Evolutionary conservation across 2,113 vertebrate genomes (phyloP), one percentile per base, ranked within the genome.

Genomic region (Zosterops lateralis): DNA sequence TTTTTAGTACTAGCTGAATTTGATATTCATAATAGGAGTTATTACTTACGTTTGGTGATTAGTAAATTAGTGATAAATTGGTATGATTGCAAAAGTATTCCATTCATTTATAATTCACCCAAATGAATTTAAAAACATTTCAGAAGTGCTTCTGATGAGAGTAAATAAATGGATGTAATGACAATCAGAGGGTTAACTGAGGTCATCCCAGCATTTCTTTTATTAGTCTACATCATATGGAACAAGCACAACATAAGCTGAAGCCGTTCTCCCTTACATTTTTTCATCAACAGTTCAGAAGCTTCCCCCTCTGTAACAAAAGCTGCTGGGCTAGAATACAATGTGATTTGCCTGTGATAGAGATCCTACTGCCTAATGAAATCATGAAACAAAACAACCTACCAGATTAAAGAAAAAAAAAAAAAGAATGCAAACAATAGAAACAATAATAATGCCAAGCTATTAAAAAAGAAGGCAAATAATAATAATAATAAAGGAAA

Each of bases 111-210:
- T 76, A 95, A 93, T 82, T 76, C 87, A 87, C 75, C 50, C 64
- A 95, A 92, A 95, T 58, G 14, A 92, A 93, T 89, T 68, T 76
- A 83, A 96, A 96, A 95, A 89, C 84, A 93, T 85, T 84, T 92
- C 66, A 87, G 51, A 83, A 92, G 87, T 83, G 84, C 71, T 92
- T 76, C 78, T 92, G 78, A 95, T 89, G 89, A 93, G 66, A 61
- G 89, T 85, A 95, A 96, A 93, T 89, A 96, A 89, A 66, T 71
- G 74, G 31, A 51, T 92, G 34, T 62, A 89, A 92, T 83, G 78
- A 83, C 81, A 87, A 91, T 70, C 77, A 93, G 60, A 76, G 36
- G 32, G 45, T 58, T 94, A 87, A 79, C 58, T 62, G 47, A 78
- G 53, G 54, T 89, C 38, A 85, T 85, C 36, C 20, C 32, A 77